Percentiles rank a stretch among this genome's conserved stretches.
Conservation (phyloP, 23 tunicate genomes). For the Ciona savignyi region DNA sequence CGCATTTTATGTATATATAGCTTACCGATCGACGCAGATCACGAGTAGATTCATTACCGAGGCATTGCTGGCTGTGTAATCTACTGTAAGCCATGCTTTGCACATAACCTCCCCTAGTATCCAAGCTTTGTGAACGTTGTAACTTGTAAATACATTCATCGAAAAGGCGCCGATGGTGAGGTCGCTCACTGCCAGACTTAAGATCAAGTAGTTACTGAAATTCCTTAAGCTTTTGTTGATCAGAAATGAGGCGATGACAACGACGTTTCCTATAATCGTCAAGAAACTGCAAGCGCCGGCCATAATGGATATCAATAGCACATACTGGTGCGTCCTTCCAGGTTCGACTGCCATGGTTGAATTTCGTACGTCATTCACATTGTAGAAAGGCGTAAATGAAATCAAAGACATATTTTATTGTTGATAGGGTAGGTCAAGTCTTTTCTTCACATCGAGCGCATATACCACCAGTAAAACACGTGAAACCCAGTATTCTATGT, state of each 20-base stretch:
- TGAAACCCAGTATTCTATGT: no score
- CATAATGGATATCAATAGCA: constrained; percentile 7
- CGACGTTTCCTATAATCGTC: constrained; percentile 62
- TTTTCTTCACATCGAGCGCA: no score
- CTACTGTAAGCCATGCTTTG: constrained; percentile 85
- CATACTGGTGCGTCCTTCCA: neutral
- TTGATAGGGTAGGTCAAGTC: neutral
- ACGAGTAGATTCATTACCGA: constrained; percentile 82
- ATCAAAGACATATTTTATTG: neutral
- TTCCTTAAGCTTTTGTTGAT: constrained; percentile 67
- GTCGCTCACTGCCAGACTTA: constrained; percentile 87
- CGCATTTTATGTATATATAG: neutral
- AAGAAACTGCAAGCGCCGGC: constrained; percentile 71
- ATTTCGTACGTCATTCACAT: neutral
- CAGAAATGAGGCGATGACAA: constrained; percentile 67
- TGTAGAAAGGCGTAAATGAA: neutral
- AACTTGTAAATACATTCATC: constrained; percentile 71
- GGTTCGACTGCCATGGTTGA: neutral
- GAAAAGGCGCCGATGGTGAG: constrained; percentile 81
- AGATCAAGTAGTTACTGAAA: constrained; percentile 84
- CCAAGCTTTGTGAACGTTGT: constrained; percentile 66
- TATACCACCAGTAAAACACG: no score
- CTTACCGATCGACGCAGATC: constrained; percentile 83
- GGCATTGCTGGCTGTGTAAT: constrained; percentile 83
- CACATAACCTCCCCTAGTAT: constrained; percentile 74